Evolutionary conservation across 2,888 invertebrate species (phyloP), one percentile per base, ranked within the genome.

Genomic region (Euproctis similis): DNA sequence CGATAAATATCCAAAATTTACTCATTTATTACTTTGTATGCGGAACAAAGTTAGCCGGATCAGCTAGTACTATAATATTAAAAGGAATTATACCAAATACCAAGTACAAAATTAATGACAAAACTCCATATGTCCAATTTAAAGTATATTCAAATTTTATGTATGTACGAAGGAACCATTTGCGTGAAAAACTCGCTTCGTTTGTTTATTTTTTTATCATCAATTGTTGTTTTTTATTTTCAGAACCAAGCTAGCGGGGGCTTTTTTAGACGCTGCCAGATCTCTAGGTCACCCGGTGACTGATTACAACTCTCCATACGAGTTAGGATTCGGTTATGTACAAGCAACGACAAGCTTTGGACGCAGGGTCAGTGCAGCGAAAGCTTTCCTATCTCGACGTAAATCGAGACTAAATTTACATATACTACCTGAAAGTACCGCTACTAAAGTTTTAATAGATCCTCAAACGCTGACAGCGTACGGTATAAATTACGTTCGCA

Each of bases 271-370:
- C 40, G 88, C 89, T 0, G 89, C 89, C 2, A 61, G 77, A 34
- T 86, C 90, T 56, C 63, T 88, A 33, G 92, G 92, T 0, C 81
- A 87, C 25, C 86, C 87, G 1, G 80, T 88, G 28, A 77, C 87
- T 3, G 92, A 93, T 59, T 90, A 92, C 56, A 92, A 92, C 54
- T 88, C 88, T 1, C 76, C 82, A 7, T 68, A 73, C 16, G 36
- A 55, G 32, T 56, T 75, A 0, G 92, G 91, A 5, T 89, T 90
- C 39, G 86, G 88, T 12, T 87, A 84, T 30, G 59, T 88, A 2
- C 92, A 90, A 59, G 80, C 87, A 1, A 90, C 87, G 11, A 87
- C 85, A 2, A 70, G 78, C 20, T 74, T 86, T 28, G 90, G 92
- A 0, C 86, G 84, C 27, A 65, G 89, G 43, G 70, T 84, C 31